Conservation (phyloP, 2,888 invertebrate species). For the Barypeithes pellucidus region DNA sequence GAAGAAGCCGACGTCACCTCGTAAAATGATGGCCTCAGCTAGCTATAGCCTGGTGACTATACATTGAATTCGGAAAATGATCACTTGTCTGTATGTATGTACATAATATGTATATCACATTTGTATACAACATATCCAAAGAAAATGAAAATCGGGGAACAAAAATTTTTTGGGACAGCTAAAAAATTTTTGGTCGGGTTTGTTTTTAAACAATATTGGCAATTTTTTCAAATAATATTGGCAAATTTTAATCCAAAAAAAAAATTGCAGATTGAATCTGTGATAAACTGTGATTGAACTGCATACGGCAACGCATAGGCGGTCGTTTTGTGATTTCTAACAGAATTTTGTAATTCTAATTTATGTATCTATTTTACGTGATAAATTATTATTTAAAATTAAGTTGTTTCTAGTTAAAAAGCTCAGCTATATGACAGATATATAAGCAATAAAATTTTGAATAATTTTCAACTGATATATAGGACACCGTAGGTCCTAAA, state of each 20-base stretch:
- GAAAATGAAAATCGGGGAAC: too few relatives aligned
- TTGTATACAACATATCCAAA: too few relatives aligned
- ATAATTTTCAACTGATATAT: not conserved
- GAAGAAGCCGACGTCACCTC: too few relatives aligned
- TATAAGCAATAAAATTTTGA: slow-evolving; percentile 25
- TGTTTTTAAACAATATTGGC: too few relatives aligned
- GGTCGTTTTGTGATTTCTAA: slow-evolving; percentile 37
- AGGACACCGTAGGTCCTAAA: slow-evolving; percentile 1
- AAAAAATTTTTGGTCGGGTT: too few relatives aligned
- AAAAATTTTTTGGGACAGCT: too few relatives aligned
- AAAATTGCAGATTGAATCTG: slow-evolving; percentile 70
- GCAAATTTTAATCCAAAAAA: slow-evolving; percentile 53
- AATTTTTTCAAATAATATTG: too few relatives aligned
- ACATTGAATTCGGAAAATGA: too few relatives aligned
- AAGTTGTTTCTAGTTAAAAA: not conserved
- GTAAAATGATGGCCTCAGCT: too few relatives aligned
- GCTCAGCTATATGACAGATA: slow-evolving; percentile 35
- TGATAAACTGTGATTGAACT: slow-evolving; percentile 64
- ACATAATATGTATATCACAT: too few relatives aligned
- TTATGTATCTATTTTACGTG: slow-evolving; percentile 6
- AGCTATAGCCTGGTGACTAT: too few relatives aligned
- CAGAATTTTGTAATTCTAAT: slow-evolving; percentile 15
- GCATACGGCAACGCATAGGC: slow-evolving; percentile 26
- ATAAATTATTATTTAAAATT: slow-evolving; percentile 17
- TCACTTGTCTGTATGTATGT: too few relatives aligned